A percentile compares a stretch with the other conserved stretches of the same genome.
Evolutionary conservation across 2,888 invertebrate species (phyloP).

Genomic region (Lepidocyrtoides sp.): DNA sequence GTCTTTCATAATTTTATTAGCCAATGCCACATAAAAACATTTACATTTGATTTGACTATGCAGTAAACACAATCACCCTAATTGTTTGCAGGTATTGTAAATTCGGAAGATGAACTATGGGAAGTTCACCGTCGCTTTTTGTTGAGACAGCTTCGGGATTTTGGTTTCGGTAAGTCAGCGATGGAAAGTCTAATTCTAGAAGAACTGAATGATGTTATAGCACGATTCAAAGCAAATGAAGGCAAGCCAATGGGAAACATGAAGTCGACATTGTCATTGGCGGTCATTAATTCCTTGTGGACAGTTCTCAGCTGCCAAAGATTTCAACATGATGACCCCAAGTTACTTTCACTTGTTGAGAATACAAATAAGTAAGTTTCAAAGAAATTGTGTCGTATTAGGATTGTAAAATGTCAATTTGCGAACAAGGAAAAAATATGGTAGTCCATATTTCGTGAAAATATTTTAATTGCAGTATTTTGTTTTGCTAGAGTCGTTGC

Average conservation of each 20-base stretch:
- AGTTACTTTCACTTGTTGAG: conserved; percentile 47
- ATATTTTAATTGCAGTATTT: not conserved
- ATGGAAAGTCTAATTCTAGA: conserved; percentile 78
- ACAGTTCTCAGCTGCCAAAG: conserved; percentile 73
- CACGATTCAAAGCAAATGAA: conserved; percentile 59
- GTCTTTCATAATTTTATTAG: too few relatives aligned
- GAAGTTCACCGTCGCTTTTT: conserved; percentile 63
- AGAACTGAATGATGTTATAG: conserved; percentile 76
- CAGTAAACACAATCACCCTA: too few relatives aligned
- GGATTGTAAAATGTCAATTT: too few relatives aligned
- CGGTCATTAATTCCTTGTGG: conserved; percentile 80
- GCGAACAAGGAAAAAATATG: too few relatives aligned
- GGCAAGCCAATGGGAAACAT: conserved; percentile 62
- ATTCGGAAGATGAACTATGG: conserved; percentile 59
- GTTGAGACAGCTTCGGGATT: conserved; percentile 71
- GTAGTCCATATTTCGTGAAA: not conserved
- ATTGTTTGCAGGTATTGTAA: conserved; percentile 28
- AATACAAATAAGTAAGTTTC: conserved; percentile 45
- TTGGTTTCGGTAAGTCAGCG: conserved; percentile 80
- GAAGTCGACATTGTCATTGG: conserved; percentile 69
- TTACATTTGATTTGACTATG: too few relatives aligned
- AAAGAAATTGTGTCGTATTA: too few relatives aligned
- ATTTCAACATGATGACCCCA: conserved; percentile 76
- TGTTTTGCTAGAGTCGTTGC: conserved; percentile 6
- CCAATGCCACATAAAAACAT: too few relatives aligned